A percentile compares a stretch with the other conserved stretches of the same genome.
Evolutionary conservation across 2,888 invertebrate species (phyloP).

Genomic region (Acanthosepion lycidas): DNA sequence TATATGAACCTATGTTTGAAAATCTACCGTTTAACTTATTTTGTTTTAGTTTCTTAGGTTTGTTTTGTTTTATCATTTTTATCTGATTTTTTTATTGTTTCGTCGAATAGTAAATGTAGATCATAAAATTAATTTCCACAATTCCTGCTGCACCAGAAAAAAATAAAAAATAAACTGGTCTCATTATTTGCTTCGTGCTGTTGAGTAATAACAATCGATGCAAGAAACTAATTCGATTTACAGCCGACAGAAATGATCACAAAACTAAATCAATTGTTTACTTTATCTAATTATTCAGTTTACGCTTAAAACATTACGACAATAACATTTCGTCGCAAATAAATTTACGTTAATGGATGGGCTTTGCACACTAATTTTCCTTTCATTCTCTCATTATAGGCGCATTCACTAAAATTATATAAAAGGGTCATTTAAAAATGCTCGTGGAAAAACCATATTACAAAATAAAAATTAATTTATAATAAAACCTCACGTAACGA

Average conservation of each 20-base stretch:
- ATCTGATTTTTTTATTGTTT: neutral
- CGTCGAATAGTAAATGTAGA: neutral
- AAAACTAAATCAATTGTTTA: no score
- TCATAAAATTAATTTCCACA: neutral
- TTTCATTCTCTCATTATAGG: neutral
- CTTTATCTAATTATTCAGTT: neutral
- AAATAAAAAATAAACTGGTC: neutral
- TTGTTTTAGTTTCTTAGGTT: neutral
- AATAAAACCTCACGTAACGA: no score
- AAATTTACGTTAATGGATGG: neutral
- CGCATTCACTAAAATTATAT: no score
- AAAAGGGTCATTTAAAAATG: no score
- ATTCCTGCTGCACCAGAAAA: neutral
- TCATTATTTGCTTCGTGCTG: neutral
- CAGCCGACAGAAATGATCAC: neutral
- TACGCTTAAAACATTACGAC: neutral
- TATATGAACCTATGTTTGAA: no score
- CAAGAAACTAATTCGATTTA: neutral
- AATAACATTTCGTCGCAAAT: neutral
- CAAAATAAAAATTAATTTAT: no score
- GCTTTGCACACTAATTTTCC: neutral
- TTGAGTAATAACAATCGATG: neutral
- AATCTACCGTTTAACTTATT: neutral
- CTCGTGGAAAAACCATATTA: no score
- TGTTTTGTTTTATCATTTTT: neutral